phyloP scores from a whole-genome alignment of 92 coral and sea anemone species.

The Micromussa lordhowensis region DNA sequence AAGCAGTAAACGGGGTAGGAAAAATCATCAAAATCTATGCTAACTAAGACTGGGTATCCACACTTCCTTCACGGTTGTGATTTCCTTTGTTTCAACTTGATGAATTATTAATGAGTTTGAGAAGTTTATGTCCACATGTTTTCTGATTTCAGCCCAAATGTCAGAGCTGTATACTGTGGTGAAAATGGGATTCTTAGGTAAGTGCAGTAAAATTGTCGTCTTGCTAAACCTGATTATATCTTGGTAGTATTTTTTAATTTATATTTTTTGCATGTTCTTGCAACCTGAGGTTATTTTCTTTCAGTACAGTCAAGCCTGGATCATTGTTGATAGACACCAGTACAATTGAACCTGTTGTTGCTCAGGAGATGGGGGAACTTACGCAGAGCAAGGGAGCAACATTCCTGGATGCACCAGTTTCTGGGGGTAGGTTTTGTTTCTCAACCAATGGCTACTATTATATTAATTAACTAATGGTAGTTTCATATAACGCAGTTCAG shows the following conservation, averaged over 20 bases:
- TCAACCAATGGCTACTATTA: too few species aligned
- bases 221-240: too few species aligned
- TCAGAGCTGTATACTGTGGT: conserved; percentile 88
- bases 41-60: too few species aligned
- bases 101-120: too few species aligned
- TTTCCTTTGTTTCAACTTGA: too few species aligned
- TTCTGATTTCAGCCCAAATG: conserved; percentile 85
- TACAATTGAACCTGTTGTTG: conserved; percentile 94
- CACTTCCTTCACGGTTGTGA: too few species aligned
- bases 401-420: conserved; percentile 95
- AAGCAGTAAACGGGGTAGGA: too few species aligned
- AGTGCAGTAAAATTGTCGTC: conserved; percentile 1
- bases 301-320: conserved; percentile 82
- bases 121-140: background rate
- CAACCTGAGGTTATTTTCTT: background rate
- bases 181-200: conserved; percentile 91
- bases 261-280: background rate
- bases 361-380: conserved; percentile 82
- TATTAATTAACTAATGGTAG: too few species aligned
- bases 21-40: too few species aligned
- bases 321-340: conserved; percentile 91
- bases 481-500: too few species aligned
- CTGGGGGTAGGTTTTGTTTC: conserved; percentile 79
- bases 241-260: background rate
- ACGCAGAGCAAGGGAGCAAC: conserved; percentile 80